phyloP scores from a whole-genome alignment of 2,888 invertebrate genomes.

The Microctonus brassicae region DNA sequence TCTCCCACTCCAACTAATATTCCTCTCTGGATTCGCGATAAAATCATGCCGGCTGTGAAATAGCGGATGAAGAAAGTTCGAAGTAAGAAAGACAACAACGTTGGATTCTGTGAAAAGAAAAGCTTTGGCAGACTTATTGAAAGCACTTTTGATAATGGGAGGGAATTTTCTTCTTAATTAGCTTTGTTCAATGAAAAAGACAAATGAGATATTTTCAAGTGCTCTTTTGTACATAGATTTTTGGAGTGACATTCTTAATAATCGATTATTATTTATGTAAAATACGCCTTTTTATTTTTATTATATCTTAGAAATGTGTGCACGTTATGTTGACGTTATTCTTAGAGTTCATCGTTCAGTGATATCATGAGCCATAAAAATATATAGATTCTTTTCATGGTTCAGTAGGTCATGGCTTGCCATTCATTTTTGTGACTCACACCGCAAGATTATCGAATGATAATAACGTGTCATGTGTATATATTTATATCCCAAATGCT shows the following conservation, averaged over 20 bases:
- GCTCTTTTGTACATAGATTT: neutral
- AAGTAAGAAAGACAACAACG: neutral
- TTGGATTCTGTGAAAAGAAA: neutral
- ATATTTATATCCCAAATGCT: slow-evolving; percentile 19
- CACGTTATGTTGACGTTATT: no score
- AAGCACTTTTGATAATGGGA: slow-evolving; percentile 10
- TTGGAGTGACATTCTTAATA: no score
- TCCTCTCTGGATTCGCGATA: neutral
- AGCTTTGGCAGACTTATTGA: neutral
- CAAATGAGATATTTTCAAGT: neutral
- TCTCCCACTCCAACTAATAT: neutral
- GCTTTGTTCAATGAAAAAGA: neutral
- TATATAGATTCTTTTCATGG: slow-evolving; percentile 15
- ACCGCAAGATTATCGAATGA: slow-evolving; percentile 26
- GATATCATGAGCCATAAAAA: no score
- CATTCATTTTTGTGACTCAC: slow-evolving; percentile 13
- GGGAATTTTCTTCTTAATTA: neutral
- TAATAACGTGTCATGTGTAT: neutral
- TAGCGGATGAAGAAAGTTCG: neutral
- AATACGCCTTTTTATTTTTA: neutral
- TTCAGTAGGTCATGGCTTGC: slow-evolving; percentile 20
- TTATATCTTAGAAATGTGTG: no score
- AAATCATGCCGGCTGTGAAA: slow-evolving; percentile 18
- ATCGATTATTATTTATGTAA: neutral
- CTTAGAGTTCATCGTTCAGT: no score